These are phyloP conservation scores for Drosophila nasuta DNA, from an alignment of 1,140 invertebrate species.

Conservation along the genomic window DNA sequence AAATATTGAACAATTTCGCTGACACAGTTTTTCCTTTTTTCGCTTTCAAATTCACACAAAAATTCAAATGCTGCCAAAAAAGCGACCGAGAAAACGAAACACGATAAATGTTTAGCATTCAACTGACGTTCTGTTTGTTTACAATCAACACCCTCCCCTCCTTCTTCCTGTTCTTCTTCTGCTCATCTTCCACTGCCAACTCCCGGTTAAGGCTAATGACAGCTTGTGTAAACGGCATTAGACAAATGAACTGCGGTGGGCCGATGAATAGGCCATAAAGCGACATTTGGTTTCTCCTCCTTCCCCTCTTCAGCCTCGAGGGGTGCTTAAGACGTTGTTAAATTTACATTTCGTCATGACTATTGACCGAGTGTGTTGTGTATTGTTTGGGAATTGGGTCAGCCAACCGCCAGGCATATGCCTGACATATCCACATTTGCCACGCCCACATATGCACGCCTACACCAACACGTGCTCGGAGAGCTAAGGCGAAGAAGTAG, in stretches of 20 bases:
- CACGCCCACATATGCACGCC: constrained; percentile 1
- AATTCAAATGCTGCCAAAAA: not conserved
- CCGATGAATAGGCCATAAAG: constrained; percentile 13
- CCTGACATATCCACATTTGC: constrained; percentile 13
- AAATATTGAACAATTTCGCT: constrained; percentile 50
- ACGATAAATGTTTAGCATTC: constrained; percentile 47
- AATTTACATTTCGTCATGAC: constrained; percentile 22
- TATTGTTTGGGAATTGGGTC: constrained; percentile 4
- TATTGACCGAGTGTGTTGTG: constrained; percentile 18
- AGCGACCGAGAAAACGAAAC: not conserved
- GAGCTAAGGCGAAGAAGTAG: constrained; percentile 20
- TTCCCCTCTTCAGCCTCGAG: not conserved
- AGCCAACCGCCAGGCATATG: constrained; percentile 30
- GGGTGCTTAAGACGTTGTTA: constrained; percentile 21
- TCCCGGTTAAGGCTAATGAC: constrained; percentile 41
- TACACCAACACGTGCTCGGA: constrained; percentile 7
- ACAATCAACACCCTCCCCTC: constrained; percentile 24
- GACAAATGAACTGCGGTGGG: constrained; percentile 36
- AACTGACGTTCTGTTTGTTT: constrained; percentile 54
- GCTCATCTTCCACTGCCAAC: not conserved
- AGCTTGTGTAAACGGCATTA: constrained; percentile 46
- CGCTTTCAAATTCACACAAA: constrained; percentile 3
- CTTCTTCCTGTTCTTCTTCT: not conserved
- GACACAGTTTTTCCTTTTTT: constrained; percentile 46
- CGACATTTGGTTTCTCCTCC: not conserved